Evolutionary conservation across 53 echinoderm and acorn worm species (phyloP), one percentile per base, ranked within the genome.

Genomic region (Patiria pectinifera): DNA sequence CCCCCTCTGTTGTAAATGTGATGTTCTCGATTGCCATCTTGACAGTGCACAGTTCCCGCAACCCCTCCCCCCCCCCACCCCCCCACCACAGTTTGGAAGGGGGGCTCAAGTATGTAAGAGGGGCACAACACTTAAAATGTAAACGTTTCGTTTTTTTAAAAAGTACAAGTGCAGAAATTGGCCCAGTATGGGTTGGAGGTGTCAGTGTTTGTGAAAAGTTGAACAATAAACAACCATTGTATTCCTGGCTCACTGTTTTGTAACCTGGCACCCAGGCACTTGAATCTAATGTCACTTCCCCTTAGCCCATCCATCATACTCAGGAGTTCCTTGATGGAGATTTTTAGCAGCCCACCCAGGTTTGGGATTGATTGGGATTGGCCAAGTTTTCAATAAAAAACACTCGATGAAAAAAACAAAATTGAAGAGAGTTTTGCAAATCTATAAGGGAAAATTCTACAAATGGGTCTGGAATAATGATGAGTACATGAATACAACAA

Each of bases 181-280:
- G 19, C 66, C 66, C 66, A 66, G 66, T 14, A 66, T 16, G 66
- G 12, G 66, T 14, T 66, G 15, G 14, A 16, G 66, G 66, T 66
- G 19, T 11, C 19, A 16, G 66, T 66, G 66, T 18, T 18, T 66
- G 66, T 66, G 19, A 66, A 66, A 66, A 66, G 15, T 66, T 79
- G 45, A 79, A 79, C 45, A 79, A 79, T 79, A 79, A 79, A 79
- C 80, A 79, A 11, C 80, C 46, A 74, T 74, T 74, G 74, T 74
- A 74, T 74, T 74, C 74, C 24, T 22, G 74, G 9, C 74, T 5
- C 74, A 74, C 22, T 74, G 24, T 74, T 24, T 74, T 74, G 74
- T 74, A 74, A 74, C 74, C 24, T 24, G 24, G 74, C 24, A 24
- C 74, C 24, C 4, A 22, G 24, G 74, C 46, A 16, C 80, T 79